Evolutionary conservation across 2,888 invertebrate species (phyloP).

Genomic region (Caenorhabditis becei): DNA sequence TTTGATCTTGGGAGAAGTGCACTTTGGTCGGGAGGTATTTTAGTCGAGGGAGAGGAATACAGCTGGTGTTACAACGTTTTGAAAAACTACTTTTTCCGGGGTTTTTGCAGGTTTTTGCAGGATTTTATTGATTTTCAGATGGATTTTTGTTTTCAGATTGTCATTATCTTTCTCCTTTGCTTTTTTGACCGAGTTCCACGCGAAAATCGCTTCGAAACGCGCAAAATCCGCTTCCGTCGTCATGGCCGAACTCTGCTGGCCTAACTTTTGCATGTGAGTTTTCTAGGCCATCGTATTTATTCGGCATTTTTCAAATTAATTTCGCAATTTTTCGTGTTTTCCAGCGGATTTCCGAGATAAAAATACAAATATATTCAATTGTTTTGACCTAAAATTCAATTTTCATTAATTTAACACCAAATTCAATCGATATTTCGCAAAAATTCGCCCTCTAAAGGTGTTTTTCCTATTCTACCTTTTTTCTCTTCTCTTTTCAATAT

Average conservation of each 20-base stretch:
- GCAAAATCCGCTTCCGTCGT: background rate
- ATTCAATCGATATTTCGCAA: background rate
- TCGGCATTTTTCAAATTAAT: slow-evolving; percentile 14
- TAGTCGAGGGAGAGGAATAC: no score
- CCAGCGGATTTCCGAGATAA: background rate
- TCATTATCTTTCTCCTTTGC: no score
- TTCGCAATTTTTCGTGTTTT: slow-evolving; percentile 18
- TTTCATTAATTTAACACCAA: background rate
- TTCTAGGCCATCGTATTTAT: slow-evolving; percentile 15
- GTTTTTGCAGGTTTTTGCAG: background rate
- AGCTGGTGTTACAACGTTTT: no score
- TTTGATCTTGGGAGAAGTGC: background rate
- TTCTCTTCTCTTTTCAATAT: background rate
- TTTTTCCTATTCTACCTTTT: background rate
- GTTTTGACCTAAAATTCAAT: no score
- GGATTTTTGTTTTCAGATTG: no score
- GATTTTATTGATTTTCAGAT: no score
- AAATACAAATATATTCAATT: background rate
- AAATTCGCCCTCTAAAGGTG: no score
- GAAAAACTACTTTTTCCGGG: background rate
- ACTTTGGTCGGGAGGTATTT: slow-evolving; percentile 2
- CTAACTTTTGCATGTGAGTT: slow-evolving; percentile 1
- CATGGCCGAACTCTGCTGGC: slow-evolving; percentile 12
- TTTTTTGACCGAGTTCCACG: background rate
- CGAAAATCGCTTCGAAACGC: no score